phyloP scores from a whole-genome alignment of 2,888 invertebrate genomes.

The Leuctra nigra region DNA sequence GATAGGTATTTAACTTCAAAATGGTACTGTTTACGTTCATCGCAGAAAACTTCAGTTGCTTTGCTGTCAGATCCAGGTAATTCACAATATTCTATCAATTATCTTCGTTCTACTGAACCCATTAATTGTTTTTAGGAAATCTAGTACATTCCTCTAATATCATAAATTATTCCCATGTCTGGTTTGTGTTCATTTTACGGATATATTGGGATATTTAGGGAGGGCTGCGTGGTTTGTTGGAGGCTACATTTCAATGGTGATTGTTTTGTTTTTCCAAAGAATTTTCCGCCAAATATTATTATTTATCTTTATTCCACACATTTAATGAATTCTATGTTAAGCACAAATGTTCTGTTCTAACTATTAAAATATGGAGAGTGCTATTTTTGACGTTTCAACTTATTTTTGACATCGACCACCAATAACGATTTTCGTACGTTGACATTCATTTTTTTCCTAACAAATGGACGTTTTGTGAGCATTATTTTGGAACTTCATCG shows the following conservation, averaged over 20 bases:
- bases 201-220: not conserved
- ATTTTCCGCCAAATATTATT: too few relatives aligned
- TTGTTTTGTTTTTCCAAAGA: not conserved
- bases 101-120: not conserved
- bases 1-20: conserved; percentile 40
- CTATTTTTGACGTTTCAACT: too few relatives aligned
- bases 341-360: too few relatives aligned
- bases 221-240: not conserved
- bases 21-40: conserved; percentile 73
- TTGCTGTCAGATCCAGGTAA: conserved; percentile 55
- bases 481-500: not conserved
- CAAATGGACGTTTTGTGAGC: not conserved
- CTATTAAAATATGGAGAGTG: too few relatives aligned
- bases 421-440: not conserved
- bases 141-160: not conserved
- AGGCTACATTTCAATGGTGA: not conserved
- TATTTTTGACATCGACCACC: not conserved
- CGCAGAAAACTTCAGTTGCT: conserved; percentile 55
- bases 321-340: too few relatives aligned
- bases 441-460: not conserved
- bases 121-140: not conserved
- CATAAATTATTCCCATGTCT: not conserved
- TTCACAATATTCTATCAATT: conserved; percentile 24
- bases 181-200: not conserved
- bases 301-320: too few relatives aligned